phyloP scores from a whole-genome alignment of 2,888 invertebrate species.

The Eilema sororculum region DNA sequence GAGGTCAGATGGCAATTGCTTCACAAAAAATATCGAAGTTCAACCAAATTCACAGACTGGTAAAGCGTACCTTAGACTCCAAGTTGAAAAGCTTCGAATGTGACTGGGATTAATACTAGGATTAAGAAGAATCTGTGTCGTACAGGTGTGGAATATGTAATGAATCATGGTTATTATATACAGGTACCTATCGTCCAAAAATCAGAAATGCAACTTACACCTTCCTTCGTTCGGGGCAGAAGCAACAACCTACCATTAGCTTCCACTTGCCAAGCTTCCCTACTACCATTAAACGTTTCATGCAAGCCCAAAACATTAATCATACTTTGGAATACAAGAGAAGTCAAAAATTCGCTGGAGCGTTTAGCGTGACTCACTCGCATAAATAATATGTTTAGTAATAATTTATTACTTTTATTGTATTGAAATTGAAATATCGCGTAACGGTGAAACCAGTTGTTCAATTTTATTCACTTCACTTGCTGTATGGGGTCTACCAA shows the following conservation, averaged over 20 bases:
- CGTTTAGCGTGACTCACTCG: conserved; percentile 24
- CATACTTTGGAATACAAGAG: background rate
- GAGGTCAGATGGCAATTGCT: too few species aligned
- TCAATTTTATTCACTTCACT: conserved; percentile 41
- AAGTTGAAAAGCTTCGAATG: too few species aligned
- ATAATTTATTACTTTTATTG: conserved; percentile 27
- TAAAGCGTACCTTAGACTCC: too few species aligned
- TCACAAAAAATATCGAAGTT: too few species aligned
- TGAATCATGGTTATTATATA: too few species aligned
- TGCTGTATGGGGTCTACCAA: background rate
- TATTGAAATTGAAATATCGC: conserved; percentile 29
- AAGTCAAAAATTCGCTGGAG: background rate
- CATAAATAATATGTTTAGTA: conserved; percentile 26
- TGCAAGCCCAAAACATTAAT: background rate
- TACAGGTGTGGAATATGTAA: too few species aligned
- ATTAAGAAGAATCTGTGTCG: too few species aligned
- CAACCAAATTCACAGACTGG: too few species aligned
- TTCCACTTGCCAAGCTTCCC: background rate
- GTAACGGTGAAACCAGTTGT: conserved; percentile 38
- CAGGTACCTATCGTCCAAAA: too few species aligned
- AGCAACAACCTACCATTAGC: background rate
- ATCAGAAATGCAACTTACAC: background rate
- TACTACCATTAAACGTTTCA: background rate
- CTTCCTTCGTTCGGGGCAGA: too few species aligned
- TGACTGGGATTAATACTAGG: too few species aligned